Percentiles rank a stretch among this genome's conserved stretches.
phyloP scores from a whole-genome alignment of 2,888 invertebrate genomes.

The Nomada ruficornis region DNA sequence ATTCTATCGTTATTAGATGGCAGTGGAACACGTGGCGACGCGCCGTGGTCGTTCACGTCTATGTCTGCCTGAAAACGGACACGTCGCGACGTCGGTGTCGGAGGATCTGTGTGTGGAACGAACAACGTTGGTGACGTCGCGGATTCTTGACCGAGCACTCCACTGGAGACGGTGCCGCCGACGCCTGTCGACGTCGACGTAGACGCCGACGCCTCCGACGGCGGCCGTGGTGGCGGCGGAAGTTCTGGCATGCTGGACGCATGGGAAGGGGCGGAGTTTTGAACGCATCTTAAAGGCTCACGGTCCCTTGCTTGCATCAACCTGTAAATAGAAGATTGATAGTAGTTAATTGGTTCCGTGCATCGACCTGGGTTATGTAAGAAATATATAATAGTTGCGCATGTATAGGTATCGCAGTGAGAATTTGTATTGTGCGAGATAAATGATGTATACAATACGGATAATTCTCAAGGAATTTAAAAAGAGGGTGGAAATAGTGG shows the following conservation, averaged over 20 bases:
- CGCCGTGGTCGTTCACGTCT: constrained; percentile 64
- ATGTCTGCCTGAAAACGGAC: constrained; percentile 86
- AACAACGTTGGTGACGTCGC: constrained; percentile 59
- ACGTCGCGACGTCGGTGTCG: constrained; percentile 82
- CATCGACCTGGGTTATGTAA: not conserved
- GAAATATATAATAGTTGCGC: no score
- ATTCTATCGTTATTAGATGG: constrained; percentile 69
- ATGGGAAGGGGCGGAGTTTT: constrained; percentile 83
- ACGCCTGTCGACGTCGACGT: constrained; percentile 60
- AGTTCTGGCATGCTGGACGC: constrained; percentile 89
- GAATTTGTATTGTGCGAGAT: no score
- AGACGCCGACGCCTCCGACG: constrained; percentile 67
- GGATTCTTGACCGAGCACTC: constrained; percentile 46
- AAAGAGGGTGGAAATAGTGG: no score
- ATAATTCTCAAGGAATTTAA: no score
- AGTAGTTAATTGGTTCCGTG: not conserved
- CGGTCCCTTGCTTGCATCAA: constrained; percentile 86
- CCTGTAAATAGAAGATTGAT: constrained; percentile 78
- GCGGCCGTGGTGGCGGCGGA: constrained; percentile 82
- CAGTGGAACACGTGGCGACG: constrained; percentile 72
- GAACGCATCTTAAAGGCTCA: constrained; percentile 85
- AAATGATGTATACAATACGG: no score
- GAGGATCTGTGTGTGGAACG: constrained; percentile 71
- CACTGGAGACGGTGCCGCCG: constrained; percentile 50
- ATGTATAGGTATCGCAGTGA: no score